Percentiles rank a stretch among this genome's conserved stretches.
phyloP scores from a whole-genome alignment of 2,113 vertebrate species.

The Thamnaconus septentrionalis region DNA sequence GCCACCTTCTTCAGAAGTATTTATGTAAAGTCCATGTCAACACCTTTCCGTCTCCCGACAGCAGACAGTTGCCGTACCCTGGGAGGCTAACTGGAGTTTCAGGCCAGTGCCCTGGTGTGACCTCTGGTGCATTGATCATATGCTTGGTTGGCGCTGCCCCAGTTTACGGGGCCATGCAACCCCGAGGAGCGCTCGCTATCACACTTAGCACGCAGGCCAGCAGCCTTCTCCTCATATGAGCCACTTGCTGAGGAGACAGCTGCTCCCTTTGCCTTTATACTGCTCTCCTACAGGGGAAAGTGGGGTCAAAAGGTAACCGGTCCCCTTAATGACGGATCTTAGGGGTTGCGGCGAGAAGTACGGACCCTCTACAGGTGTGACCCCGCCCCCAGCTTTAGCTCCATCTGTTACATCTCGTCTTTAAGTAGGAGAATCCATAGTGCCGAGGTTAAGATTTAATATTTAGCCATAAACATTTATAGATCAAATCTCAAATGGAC shows the following conservation, averaged over 20 bases:
- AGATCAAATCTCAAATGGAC: background rate
- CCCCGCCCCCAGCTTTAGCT: background rate
- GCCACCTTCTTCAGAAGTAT: constrained; percentile 19
- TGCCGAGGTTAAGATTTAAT: no score
- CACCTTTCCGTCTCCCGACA: constrained; percentile 48
- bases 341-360: constrained; percentile 17
- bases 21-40: constrained; percentile 40
- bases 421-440: constrained; percentile 2
- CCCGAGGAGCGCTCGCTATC: constrained; percentile 44
- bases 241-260: constrained; percentile 54
- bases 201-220: constrained; percentile 57
- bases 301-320: constrained; percentile 29
- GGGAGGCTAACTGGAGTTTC: constrained; percentile 61
- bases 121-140: constrained; percentile 62
- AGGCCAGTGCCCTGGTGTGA: constrained; percentile 52
- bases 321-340: constrained; percentile 17
- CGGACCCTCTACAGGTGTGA: background rate
- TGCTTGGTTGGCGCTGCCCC: constrained; percentile 57
- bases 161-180: constrained; percentile 51
- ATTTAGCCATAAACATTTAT: no score
- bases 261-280: constrained; percentile 35
- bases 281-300: constrained; percentile 7
- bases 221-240: constrained; percentile 39
- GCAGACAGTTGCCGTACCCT: constrained; percentile 54
- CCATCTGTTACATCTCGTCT: background rate